phyloP scores from a whole-genome alignment of 2,888 invertebrate genomes.

The Lagria hirta region DNA sequence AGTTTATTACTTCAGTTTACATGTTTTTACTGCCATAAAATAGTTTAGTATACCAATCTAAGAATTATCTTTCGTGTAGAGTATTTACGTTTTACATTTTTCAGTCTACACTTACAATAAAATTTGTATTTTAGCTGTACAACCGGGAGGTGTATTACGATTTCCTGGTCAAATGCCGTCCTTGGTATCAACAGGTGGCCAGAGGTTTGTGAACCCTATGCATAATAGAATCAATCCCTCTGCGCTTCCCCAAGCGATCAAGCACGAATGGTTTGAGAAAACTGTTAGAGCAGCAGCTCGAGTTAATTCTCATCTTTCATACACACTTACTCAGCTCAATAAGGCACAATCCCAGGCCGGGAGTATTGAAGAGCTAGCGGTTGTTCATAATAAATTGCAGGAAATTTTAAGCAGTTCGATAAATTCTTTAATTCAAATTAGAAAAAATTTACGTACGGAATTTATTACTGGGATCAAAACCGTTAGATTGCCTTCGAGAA shows the following conservation, averaged over 20 bases:
- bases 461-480: constrained; percentile 57
- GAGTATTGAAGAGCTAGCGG: constrained; percentile 57
- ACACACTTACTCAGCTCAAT: constrained; percentile 58
- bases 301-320: constrained; percentile 60
- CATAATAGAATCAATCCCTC: constrained; percentile 13
- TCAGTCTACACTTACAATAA: too few species aligned
- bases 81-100: too few species aligned
- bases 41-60: too few species aligned
- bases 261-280: constrained; percentile 62
- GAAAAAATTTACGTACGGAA: constrained; percentile 58
- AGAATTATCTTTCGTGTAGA: too few species aligned
- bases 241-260: constrained; percentile 33
- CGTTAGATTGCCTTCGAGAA: constrained; percentile 55
- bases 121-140: neutral
- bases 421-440: constrained; percentile 58
- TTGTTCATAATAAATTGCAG: constrained; percentile 59
- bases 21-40: too few species aligned
- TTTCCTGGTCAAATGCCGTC: too few species aligned
- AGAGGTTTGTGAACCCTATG: constrained; percentile 1
- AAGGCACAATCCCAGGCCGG: constrained; percentile 57
- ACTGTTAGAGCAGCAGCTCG: constrained; percentile 61
- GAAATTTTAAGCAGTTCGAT: constrained; percentile 59
- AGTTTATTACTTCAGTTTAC: too few species aligned
- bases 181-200: constrained; percentile 1
- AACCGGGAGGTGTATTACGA: too few species aligned